phyloP scores from a whole-genome alignment of 2,888 invertebrate species.

The Tetragonula carbonaria region DNA sequence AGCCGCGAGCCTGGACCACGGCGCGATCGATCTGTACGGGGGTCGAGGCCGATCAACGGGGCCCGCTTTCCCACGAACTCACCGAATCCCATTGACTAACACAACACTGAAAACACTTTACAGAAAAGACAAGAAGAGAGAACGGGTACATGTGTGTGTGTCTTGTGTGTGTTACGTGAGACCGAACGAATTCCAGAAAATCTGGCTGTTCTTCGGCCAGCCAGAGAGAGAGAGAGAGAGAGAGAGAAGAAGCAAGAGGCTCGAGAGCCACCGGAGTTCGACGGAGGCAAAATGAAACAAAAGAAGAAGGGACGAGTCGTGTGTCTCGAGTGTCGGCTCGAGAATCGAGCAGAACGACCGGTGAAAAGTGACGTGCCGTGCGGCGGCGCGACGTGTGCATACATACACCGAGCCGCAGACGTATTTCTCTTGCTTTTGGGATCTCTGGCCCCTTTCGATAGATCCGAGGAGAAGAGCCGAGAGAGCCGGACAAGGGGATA shows the following conservation, averaged over 20 bases:
- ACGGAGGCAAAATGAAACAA: constrained; percentile 42
- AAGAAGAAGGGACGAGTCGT: constrained; percentile 50
- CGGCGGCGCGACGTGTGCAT: constrained; percentile 51
- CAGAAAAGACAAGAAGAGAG: no score
- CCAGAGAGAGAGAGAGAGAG: not conserved
- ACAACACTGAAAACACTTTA: not conserved
- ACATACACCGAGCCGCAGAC: constrained; percentile 40
- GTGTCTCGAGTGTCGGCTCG: constrained; percentile 74
- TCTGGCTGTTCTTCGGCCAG: constrained; percentile 59
- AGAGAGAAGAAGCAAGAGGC: constrained; percentile 23
- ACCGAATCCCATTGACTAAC: constrained; percentile 1
- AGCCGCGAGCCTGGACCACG: constrained; percentile 40
- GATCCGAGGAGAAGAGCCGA: constrained; percentile 24
- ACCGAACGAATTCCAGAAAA: constrained; percentile 67
- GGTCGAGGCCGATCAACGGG: constrained; percentile 54
- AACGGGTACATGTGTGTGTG: not conserved
- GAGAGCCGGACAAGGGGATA: constrained; percentile 59
- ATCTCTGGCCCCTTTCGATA: constrained; percentile 37
- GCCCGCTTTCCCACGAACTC: constrained; percentile 61
- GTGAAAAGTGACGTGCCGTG: constrained; percentile 55
- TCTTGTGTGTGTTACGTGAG: constrained; percentile 10
- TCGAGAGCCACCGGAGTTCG: constrained; percentile 9
- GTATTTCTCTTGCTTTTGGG: constrained; percentile 35
- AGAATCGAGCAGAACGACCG: constrained; percentile 34
- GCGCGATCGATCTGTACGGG: constrained; percentile 58